Percentiles rank a stretch among this genome's conserved stretches.
phyloP scores from a whole-genome alignment of 2,888 invertebrate species.

The Noctua janthe region DNA sequence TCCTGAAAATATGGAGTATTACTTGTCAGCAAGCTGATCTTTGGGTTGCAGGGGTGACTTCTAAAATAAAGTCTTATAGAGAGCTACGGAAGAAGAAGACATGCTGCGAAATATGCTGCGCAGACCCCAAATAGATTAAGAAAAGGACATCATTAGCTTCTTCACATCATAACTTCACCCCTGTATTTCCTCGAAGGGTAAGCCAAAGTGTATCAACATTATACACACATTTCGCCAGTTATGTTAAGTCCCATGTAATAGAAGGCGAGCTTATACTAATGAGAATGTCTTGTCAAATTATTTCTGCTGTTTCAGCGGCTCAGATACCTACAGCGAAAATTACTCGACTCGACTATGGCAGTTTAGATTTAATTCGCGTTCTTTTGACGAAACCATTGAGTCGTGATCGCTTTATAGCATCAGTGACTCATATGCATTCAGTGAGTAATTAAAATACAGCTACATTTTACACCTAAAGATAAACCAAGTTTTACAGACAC shows the following conservation, averaged over 20 bases:
- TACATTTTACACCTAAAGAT: too few species aligned
- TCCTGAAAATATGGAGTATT: slow-evolving; percentile 72
- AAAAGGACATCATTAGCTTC: not conserved
- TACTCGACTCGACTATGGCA: slow-evolving; percentile 51
- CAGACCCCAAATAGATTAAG: not conserved
- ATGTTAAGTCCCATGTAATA: not conserved
- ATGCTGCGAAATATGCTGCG: not conserved
- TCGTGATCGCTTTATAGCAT: slow-evolving; percentile 71
- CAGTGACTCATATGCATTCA: slow-evolving; percentile 17
- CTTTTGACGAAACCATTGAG: slow-evolving; percentile 74
- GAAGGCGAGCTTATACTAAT: not conserved
- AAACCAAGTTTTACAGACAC: too few species aligned
- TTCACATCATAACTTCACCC: not conserved
- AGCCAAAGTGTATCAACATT: not conserved
- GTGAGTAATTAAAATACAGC: too few species aligned
- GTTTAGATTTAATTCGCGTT: slow-evolving; percentile 76
- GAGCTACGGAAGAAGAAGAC: not conserved
- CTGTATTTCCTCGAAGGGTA: not conserved
- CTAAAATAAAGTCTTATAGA: not conserved
- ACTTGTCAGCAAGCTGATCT: not conserved
- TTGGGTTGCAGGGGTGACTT: not conserved
- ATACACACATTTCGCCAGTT: too few species aligned
- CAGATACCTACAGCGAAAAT: too few species aligned
- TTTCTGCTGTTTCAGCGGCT: not conserved
- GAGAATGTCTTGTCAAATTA: not conserved